Evolutionary conservation across 2,888 invertebrate species (phyloP).

Genomic region (Stratiomys singularior): DNA sequence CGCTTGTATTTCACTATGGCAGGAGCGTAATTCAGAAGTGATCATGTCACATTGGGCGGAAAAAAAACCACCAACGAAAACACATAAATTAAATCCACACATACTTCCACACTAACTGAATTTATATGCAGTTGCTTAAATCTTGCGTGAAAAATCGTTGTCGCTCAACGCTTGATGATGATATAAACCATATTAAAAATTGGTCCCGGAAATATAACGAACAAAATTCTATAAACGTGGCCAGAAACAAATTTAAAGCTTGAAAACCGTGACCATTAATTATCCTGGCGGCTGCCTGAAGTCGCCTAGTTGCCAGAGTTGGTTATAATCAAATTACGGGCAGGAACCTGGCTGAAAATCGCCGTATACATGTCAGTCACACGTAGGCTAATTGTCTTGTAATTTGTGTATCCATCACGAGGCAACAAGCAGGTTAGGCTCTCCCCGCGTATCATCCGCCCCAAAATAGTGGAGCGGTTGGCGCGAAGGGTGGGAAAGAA

Average conservation of each 20-base stretch:
- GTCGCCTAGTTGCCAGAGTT: conserved; percentile 9
- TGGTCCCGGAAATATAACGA: not conserved
- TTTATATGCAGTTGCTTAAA: not conserved
- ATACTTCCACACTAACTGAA: not conserved
- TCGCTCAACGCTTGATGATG: conserved; percentile 7
- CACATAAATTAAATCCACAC: no score
- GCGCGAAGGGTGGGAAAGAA: not conserved
- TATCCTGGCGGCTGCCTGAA: conserved; percentile 35
- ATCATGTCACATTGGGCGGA: no score
- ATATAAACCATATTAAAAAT: conserved; percentile 9
- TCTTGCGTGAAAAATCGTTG: conserved; percentile 24
- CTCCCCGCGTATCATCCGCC: not conserved
- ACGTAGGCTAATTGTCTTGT: conserved; percentile 44
- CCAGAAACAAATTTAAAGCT: not conserved
- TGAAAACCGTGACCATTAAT: conserved; percentile 6
- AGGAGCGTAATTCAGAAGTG: no score
- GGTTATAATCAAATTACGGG: conserved; percentile 43
- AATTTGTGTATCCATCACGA: conserved; percentile 39
- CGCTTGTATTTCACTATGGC: no score
- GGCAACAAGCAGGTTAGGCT: not conserved
- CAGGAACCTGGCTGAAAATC: conserved; percentile 33
- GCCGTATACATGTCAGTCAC: conserved; percentile 31
- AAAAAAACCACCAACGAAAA: no score
- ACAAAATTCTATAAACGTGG: conserved; percentile 10
- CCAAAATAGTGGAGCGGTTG: not conserved